Evolutionary conservation across 2,113 vertebrate species (phyloP).

Genomic region (Taxidea taxus): DNA sequence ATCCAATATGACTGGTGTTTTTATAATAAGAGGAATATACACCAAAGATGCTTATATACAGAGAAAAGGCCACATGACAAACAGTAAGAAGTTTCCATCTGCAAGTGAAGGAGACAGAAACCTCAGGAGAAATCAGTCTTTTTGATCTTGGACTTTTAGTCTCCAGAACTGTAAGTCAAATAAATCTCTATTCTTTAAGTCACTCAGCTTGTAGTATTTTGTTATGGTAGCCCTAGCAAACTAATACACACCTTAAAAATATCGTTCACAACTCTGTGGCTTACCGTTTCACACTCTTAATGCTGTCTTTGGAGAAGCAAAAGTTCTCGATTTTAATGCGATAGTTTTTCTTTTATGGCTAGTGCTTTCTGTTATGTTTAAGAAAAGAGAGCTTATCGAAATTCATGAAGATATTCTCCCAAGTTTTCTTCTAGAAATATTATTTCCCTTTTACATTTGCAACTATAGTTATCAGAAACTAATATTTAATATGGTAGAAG

Average conservation of each 20-base stretch:
- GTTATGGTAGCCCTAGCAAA: not conserved
- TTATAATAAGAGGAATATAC: not conserved
- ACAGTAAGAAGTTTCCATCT: not conserved
- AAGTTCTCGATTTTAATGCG: not conserved
- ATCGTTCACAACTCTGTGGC: not conserved
- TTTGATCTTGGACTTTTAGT: not conserved
- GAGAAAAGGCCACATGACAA: not conserved
- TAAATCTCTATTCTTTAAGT: not conserved
- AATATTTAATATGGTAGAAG: not conserved
- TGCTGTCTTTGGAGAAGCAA: not conserved
- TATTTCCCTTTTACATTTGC: not conserved
- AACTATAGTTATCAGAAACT: not conserved
- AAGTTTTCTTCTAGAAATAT: not conserved
- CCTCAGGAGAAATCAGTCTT: not conserved
- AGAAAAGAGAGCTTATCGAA: not conserved
- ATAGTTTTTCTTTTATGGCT: not conserved
- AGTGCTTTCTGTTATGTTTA: not conserved
- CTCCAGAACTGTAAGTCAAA: not conserved
- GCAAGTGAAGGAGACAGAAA: not conserved
- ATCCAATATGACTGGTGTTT: not conserved
- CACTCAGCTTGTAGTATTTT: not conserved
- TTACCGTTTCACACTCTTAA: not conserved
- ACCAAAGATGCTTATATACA: not conserved
- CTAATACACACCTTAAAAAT: not conserved
- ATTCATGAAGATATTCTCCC: not conserved